Base-by-base conservation (phyloP, 1,140 invertebrate species). In the Chelonus insularis region DNA sequence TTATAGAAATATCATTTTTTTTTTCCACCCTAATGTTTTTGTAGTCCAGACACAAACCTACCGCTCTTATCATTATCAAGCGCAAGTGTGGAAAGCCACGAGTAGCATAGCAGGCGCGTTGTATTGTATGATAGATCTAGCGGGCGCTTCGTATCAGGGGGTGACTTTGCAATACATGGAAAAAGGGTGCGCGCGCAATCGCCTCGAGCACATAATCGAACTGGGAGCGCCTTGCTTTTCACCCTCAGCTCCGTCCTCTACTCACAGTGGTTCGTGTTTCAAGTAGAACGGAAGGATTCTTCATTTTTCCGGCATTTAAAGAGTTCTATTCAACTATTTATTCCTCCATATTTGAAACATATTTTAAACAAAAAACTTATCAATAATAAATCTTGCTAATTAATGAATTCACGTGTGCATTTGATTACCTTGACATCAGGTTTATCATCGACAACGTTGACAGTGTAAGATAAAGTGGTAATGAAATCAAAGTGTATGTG, bases 131-230 rank as follows among this genome's bases (percentile, higher is more conserved):
- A 39, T 3, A 39, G 36, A 39, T 9, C 18, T 21, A 36, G 50
- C 16, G 25, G 25, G 50, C 32, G 25, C 32, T 16, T 16, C n/a
- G 16, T 36, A 36, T 36, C 25, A 52, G 25, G 50, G 50, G 50
- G 50, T 52, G 50, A 52, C 25, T 50, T 9, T 52, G 57, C 14
- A 37, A 52, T 21, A 52, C 50, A 52, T 9, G 52, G 34, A 55
- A 39, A 18, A 70, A 62, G 63, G 45, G n/a, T 79, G 78, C 78
- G 79, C 76, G 77, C 78, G 79, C 74, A 79, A 57, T 68, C 60
- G 63, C 68, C 64, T 75, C 70, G 57, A 74, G 71, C 71, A 77
- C 72, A 74, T 80, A 80, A 81, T 80, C 78, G 79, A 81, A 79
- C 78, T 74, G 73, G 76, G 78, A 79, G 79, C 76, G 77, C 77